Percentiles rank a stretch among this genome's conserved stretches.
These are phyloP conservation scores for Pomatostomus ruficeps DNA, from an alignment of 2,113 vertebrate species.

Conservation along the genomic window DNA sequence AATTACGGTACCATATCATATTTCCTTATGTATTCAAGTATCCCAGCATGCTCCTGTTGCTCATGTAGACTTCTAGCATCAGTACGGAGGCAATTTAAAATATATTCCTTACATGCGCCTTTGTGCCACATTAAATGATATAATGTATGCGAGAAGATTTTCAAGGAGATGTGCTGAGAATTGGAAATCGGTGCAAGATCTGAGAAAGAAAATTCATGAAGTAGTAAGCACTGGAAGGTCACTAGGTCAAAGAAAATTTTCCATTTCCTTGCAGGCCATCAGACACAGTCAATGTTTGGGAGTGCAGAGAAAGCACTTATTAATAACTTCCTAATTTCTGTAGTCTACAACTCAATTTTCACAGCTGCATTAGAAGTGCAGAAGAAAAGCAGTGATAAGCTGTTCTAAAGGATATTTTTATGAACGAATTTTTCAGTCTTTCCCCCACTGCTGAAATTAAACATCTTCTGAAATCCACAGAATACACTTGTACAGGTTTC, in stretches of 20 bases:
- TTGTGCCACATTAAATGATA: background rate
- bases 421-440: background rate
- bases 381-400: background rate
- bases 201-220: background rate
- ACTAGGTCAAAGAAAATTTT: background rate
- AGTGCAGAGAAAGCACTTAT: background rate
- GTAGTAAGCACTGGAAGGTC: background rate
- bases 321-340: background rate
- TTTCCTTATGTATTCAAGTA: background rate
- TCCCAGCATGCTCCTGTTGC: background rate
- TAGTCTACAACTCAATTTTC: background rate
- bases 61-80: background rate
- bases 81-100: background rate
- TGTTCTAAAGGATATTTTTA: background rate
- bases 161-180: background rate
- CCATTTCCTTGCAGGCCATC: background rate
- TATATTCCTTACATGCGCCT: background rate
- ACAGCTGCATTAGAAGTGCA: background rate
- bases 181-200: background rate
- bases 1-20: background rate
- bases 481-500: background rate
- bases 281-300: background rate
- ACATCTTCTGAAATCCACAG: background rate
- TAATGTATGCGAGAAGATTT: accelerated
- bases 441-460: background rate